Percentiles rank a stretch among this genome's conserved stretches.
phyloP scores from a whole-genome alignment of 2,797 vertebrate genomes.

The Halcyon chelicuti region DNA sequence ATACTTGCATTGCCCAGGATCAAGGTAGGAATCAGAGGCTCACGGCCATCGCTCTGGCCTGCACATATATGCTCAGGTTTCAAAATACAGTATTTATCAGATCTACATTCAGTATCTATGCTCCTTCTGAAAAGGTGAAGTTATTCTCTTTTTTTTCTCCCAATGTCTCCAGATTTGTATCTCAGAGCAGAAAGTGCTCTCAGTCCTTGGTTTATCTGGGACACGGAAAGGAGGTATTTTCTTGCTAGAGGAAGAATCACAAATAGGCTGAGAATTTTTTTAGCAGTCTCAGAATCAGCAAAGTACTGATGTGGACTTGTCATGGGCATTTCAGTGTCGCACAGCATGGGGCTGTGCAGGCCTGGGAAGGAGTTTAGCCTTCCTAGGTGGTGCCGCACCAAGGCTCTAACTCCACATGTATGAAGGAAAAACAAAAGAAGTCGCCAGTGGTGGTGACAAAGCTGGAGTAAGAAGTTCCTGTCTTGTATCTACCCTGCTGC shows the following conservation, averaged over 20 bases:
- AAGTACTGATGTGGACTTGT: background rate
- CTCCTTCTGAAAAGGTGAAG: background rate
- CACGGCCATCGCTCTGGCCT: background rate
- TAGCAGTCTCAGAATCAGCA: background rate
- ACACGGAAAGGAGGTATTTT: background rate
- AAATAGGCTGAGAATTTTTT: background rate
- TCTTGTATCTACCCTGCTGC: background rate
- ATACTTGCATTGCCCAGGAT: background rate
- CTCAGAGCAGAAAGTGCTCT: background rate
- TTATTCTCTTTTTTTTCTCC: background rate
- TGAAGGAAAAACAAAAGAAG: background rate
- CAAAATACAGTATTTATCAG: background rate
- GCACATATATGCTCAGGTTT: background rate
- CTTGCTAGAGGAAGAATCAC: background rate
- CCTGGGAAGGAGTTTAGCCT: background rate
- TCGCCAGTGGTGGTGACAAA: background rate
- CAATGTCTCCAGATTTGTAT: background rate
- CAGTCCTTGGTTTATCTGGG: background rate
- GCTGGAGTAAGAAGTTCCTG: background rate
- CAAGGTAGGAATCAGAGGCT: background rate
- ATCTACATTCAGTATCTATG: background rate
- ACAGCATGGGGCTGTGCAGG: background rate
- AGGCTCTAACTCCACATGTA: background rate
- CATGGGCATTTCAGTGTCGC: background rate
- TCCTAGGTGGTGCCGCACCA: background rate